Conservation (phyloP, 2,797 vertebrate genomes). For the Cetoscarus ocellatus region DNA sequence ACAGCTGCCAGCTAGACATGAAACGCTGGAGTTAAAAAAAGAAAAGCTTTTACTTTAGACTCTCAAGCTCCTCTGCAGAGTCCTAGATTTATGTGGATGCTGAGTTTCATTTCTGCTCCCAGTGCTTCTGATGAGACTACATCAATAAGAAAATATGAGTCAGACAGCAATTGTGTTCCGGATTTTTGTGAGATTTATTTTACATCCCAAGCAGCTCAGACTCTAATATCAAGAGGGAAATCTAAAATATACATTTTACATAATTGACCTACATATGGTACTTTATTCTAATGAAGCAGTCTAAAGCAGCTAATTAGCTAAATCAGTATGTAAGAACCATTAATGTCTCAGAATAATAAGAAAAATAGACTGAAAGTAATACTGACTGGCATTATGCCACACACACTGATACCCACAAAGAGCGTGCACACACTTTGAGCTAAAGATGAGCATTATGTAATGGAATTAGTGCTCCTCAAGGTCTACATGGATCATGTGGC, state of each 20-base stretch:
- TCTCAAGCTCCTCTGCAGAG: neutral
- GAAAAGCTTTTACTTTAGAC: conserved; percentile 13
- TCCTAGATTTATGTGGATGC: conserved; percentile 1
- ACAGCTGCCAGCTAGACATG: neutral
- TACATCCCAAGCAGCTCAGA: neutral
- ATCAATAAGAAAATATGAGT: conserved; percentile 33
- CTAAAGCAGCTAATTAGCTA: conserved; percentile 44
- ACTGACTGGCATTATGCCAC: conserved; percentile 57
- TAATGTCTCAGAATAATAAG: conserved; percentile 63
- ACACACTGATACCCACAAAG: conserved; percentile 43
- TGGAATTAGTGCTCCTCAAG: conserved; percentile 75
- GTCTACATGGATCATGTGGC: conserved; percentile 65
- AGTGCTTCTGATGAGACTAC: conserved; percentile 26
- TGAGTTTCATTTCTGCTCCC: conserved; percentile 16
- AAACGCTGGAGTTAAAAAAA: neutral
- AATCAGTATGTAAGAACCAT: conserved; percentile 31
- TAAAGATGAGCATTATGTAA: conserved; percentile 72
- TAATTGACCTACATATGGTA: conserved; percentile 44
- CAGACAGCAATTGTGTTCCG: conserved; percentile 5
- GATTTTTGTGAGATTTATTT: conserved; percentile 11
- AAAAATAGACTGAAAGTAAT: conserved; percentile 59
- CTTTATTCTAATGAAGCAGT: conserved; percentile 15
- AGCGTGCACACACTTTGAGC: conserved; percentile 38
- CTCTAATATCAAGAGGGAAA: neutral
- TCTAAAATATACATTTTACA: conserved; percentile 27